Conservation (phyloP, 2,797 vertebrate genomes). For the Thaleichthys pacificus region DNA sequence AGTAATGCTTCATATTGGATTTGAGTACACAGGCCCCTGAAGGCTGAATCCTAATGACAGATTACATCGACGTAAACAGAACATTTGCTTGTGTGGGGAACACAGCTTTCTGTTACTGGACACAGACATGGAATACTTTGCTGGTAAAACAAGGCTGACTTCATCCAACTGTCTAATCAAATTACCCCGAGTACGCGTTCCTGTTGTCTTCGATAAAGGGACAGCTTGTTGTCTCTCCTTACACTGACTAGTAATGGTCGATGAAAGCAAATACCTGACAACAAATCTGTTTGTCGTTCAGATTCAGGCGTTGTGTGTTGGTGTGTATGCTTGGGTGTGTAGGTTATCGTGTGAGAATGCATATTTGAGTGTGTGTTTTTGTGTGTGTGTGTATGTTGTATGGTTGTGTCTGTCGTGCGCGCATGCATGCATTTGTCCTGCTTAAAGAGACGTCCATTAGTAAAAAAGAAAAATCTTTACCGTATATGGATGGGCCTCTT, state of each 20-base stretch:
- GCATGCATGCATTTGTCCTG: neutral
- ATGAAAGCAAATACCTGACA: constrained; percentile 50
- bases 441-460: constrained; percentile 10
- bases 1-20: neutral
- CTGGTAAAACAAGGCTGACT: constrained; percentile 22
- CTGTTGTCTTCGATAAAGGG: constrained; percentile 9
- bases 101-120: neutral
- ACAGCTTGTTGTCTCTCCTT: constrained; percentile 15
- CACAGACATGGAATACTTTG: neutral
- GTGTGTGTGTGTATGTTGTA: neutral
- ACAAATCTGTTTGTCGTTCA: no score
- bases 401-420: constrained; percentile 10
- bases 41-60: neutral
- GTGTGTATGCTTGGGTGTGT: neutral
- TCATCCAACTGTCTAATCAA: constrained; percentile 34
- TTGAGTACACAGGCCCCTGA: neutral
- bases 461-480: constrained; percentile 22
- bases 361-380: constrained; percentile 8
- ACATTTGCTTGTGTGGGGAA: constrained; percentile 9
- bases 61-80: constrained; percentile 12
- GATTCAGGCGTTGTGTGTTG: neutral
- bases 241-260: neutral
- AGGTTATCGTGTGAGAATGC: neutral
- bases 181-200: constrained; percentile 50
- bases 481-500: neutral